Base-by-base conservation (phyloP, 2,888 invertebrate species). In the Muschampia plurimacula region DNA sequence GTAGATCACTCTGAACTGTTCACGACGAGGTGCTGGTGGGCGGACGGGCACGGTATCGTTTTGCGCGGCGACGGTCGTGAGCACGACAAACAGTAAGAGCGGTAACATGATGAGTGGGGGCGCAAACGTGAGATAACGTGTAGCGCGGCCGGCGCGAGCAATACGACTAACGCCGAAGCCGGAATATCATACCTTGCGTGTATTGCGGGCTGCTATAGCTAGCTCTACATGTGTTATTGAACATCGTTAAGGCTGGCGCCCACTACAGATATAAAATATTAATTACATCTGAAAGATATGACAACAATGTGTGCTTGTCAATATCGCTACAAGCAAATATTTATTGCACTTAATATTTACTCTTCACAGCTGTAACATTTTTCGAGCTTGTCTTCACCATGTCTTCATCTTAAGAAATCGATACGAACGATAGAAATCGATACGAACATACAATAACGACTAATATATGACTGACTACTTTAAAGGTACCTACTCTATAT, bases 1-100 rank as follows among this genome's bases (percentile, higher is more conserved):
- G 88, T 96, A 96, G 74, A 96, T 95, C 46, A 96, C 97, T 74
- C 95, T 94, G 86, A 97, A 97, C 83, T 96, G 95, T 83, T 94
- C 93, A 73, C 92, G 91, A 72, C 89, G 87, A 7, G 89, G 87
- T 9, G 84, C 76, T 52, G 90, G 87, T 22, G 86, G 81, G 69
- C 85, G 87, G 80, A 87, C 83, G 39, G 85, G 80, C 69, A 82
- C 80, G n/a, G 79, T 80, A 28, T 89, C 89, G 84, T 89, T 88
- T 77, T 90, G 90, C 78, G 92, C 92, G 84, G 90, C 87, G 84
- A 90, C 92, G 84, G 85, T 83, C 79, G 90, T 91, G 82, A 89
- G 83, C 78, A 84, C 82, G 80, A 86, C 84, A 77, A 88, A 77
- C 71, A 92, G 75, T 76, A 89, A 81, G 78, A 90, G 77, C 77